Percentiles rank a stretch among this genome's conserved stretches.
These are phyloP conservation scores for Caerostris darwini DNA, from an alignment of 1,140 invertebrate species.

Conservation along the genomic window DNA sequence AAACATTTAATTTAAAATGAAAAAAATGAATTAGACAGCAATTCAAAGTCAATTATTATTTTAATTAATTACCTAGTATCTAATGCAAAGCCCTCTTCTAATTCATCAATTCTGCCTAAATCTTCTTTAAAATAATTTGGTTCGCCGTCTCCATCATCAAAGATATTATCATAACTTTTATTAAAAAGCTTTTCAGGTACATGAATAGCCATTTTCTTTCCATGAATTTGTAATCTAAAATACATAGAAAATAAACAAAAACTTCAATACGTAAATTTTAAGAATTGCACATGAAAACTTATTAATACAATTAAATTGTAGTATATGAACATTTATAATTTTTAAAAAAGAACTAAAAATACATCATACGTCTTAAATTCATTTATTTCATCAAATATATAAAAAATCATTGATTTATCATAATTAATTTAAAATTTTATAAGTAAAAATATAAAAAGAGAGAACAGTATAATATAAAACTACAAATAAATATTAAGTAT, in stretches of 20 bases:
- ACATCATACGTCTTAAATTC: background rate
- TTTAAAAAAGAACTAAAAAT: background rate
- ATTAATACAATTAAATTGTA: too few species aligned
- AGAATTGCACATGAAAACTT: too few species aligned
- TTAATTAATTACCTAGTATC: slow-evolving; percentile 40
- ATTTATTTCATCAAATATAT: background rate
- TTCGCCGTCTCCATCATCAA: background rate
- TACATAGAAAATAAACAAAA: too few species aligned
- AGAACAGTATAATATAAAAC: background rate
- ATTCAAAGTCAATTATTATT: background rate
- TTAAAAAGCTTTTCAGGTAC: background rate
- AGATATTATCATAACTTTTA: background rate
- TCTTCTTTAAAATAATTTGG: slow-evolving; percentile 57
- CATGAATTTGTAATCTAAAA: slow-evolving; percentile 68
- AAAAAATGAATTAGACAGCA: background rate
- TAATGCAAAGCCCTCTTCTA: slow-evolving; percentile 52
- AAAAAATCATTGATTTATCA: too few species aligned
- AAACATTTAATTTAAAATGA: background rate
- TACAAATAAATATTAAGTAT: background rate
- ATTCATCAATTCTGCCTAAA: background rate
- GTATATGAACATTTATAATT: too few species aligned
- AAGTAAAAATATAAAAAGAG: background rate
- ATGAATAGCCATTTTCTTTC: slow-evolving; percentile 71
- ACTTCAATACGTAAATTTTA: too few species aligned
- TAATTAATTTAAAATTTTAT: too few species aligned